Evolutionary conservation across 2,113 vertebrate genomes (phyloP), one percentile per base, ranked within the genome.

Genomic region (Callorhinus ursinus): DNA sequence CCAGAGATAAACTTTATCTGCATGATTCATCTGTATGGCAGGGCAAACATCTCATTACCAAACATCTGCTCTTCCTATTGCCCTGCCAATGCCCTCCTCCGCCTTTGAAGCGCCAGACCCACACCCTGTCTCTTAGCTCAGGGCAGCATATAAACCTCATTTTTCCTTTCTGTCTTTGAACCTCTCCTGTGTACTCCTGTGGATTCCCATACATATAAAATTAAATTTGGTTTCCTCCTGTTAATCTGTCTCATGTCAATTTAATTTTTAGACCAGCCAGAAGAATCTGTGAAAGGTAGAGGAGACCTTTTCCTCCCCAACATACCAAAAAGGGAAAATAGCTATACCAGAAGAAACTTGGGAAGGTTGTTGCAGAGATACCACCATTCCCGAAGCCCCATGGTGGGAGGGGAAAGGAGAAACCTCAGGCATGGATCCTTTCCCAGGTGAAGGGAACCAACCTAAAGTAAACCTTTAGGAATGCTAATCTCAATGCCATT

Each of bases 401-500:
- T 2, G 39, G 24, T 5, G 3, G 18, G 13, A 18, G 12, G 9
- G 0, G n/a, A 3, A 12, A 19, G 53, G 53, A 31, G 46, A 7
- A 3, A 5, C 5, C 55, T 28, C 36, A 15, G 53, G 28, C 31
- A 12, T 1, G 24, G 67, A 53, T 22, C 15, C 55, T 55, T 92
- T 74, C 19, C n/a, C 12, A 9, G 74, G 46, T 26, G 51, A 59
- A 21, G 33, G 51, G 61, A 53, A 19, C 26, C 21, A 71, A 57
- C 63, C 31, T 33, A 14, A 33, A 67, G 63, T 33, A 6, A 67
- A 33, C 31, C 42, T 14, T 77, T 46, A 33, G 53, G 24, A 69
- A 31, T 1, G 15, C 42, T 88, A 59, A 63, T 22, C 22, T 84
- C 19, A 18, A 61, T 3, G 69, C 59, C 42, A 42, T 33, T 13